A percentile compares a stretch with the other conserved stretches of the same genome.
These are phyloP conservation scores for Botia kubotai DNA, from an alignment of 2,797 vertebrate species.

Conservation along the genomic window DNA sequence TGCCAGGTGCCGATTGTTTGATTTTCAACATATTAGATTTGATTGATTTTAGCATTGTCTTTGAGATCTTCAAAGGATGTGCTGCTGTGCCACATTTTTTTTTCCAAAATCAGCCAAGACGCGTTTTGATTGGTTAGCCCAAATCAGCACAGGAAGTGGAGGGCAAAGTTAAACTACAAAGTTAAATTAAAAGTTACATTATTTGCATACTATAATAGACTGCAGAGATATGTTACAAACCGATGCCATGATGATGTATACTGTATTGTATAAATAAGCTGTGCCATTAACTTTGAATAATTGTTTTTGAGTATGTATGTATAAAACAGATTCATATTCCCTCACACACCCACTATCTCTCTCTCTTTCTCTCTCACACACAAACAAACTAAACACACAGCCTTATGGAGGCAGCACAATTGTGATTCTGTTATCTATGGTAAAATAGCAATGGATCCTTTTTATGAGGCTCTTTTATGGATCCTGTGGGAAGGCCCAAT, in stretches of 20 bases:
- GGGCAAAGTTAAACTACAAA: background rate
- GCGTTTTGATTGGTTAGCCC: background rate
- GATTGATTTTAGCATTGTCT: background rate
- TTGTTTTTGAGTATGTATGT: background rate
- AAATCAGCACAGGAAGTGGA: background rate
- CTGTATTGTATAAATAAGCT: background rate
- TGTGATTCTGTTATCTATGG: conserved; percentile 46
- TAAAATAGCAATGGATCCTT: conserved; percentile 73
- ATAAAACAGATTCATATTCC: conserved; percentile 10
- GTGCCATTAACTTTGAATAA: background rate
- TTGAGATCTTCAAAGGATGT: background rate
- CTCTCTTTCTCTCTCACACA: conserved; percentile 21
- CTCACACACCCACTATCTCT: background rate
- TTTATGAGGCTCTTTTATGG: conserved; percentile 80
- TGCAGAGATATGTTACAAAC: background rate
- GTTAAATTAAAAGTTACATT: background rate
- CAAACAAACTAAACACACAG: conserved; percentile 3
- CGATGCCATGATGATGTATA: background rate
- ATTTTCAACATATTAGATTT: background rate
- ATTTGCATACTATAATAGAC: background rate
- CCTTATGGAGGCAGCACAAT: conserved; percentile 37
- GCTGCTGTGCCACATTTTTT: no score
- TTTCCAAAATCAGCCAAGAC: background rate
- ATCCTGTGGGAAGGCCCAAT: conserved; percentile 78
- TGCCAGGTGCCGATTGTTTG: background rate